phyloP scores from a whole-genome alignment of 1,140 invertebrate genomes.

The Drosophila nasuta region DNA sequence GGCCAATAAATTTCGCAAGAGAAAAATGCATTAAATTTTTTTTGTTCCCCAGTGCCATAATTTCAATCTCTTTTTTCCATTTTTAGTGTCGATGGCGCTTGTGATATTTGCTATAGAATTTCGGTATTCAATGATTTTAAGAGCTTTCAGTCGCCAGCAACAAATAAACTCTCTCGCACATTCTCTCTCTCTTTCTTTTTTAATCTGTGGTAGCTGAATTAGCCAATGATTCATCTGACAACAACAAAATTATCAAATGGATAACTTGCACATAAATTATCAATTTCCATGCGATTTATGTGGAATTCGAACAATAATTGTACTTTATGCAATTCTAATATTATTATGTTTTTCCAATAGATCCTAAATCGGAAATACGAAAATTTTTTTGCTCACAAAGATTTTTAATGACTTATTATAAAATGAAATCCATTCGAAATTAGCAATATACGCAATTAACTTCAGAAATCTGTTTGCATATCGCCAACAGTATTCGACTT shows the following conservation, averaged over 20 bases:
- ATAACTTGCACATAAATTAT: constrained; percentile 55
- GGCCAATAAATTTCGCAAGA: constrained; percentile 73
- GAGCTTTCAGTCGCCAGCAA: not conserved
- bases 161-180: not conserved
- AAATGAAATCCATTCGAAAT: no score
- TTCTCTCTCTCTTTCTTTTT: not conserved
- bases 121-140: not conserved
- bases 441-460: no score
- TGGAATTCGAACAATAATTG: constrained; percentile 28
- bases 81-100: constrained; percentile 20
- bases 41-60: constrained; percentile 62
- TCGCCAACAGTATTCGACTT: no score
- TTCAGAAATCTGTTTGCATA: no score
- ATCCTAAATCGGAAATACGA: not conserved
- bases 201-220: constrained; percentile 1
- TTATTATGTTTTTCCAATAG: constrained; percentile 36
- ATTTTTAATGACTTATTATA: no score
- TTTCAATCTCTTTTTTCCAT: constrained; percentile 64
- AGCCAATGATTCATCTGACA: constrained; percentile 43
- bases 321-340: constrained; percentile 26
- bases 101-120: constrained; percentile 17
- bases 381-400: not conserved
- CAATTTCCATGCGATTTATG: constrained; percentile 65
- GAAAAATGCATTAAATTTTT: constrained; percentile 81
- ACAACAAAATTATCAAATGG: constrained; percentile 21